Base-by-base conservation (phyloP, 2,888 invertebrate genomes). In the Sinotaia quadrata region DNA sequence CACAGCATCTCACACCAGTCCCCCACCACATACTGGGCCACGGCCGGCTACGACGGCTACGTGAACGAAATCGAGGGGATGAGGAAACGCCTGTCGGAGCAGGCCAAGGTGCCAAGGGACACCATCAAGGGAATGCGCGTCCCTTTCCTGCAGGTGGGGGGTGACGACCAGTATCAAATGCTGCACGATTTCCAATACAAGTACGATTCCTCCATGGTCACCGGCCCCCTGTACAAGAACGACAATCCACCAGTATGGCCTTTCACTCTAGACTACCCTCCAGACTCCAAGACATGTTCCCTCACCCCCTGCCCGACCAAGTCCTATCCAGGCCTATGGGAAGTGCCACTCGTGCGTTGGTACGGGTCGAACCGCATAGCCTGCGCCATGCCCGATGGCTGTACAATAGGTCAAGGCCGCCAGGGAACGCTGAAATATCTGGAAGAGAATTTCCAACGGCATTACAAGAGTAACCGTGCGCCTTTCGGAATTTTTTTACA, bases 211-310 rank as follows among this genome's bases (percentile, higher is more conserved):
- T 96, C 96, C 2, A 92, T 96, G 79, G 94, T 95, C 62, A 91
- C 93, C n/a, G 80, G 80, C 10, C 96, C 96, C 2, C 94, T 97
- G 71, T 96, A 96, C 87, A 96, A 65, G 33, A 73, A 74, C 60
- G 96, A 96, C 87, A 93, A 93, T 88, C 96, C 96, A 70, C 95
- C 96, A 5, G 92, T 95, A 65, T 97, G 97, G 97, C 97, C 96
- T 0, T 96, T 96, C 89, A 96, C 96, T 0, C 90, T 97, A 54
- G 96, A 96, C 88, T 95, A 69, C 63, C 61, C 76, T 8, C 81
- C 80, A 0, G 69, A 75, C 41, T 57, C 68, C 41, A 63, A 68
- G 15, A 68, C 68, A 29, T 78, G 78, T 37, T 71, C 70, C 27
- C 73, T 78, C 21, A 68, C 72, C n/a, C 76, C 79, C 0, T 76